phyloP scores from a whole-genome alignment of 2,113 vertebrate species.

The Protobothrops flavoviridis region DNA sequence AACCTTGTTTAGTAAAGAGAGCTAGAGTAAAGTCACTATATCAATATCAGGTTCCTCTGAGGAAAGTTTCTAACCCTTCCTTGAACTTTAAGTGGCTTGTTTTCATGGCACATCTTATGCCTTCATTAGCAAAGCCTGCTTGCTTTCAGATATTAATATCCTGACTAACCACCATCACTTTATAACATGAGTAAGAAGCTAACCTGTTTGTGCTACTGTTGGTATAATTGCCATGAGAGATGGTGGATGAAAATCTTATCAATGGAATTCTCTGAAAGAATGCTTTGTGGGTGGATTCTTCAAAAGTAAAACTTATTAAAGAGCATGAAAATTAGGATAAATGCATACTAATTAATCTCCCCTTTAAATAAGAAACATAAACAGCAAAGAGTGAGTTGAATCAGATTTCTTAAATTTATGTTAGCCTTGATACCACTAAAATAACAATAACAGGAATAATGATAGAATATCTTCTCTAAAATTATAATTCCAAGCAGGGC shows the following conservation, averaged over 20 bases:
- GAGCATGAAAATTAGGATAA: constrained; percentile 60
- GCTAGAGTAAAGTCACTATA: too few relatives aligned
- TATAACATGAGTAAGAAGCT: constrained; percentile 20
- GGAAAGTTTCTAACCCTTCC: neutral
- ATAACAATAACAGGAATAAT: constrained; percentile 10
- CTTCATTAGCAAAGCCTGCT: constrained; percentile 4
- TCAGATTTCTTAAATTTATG: constrained; percentile 52
- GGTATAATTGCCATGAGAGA: neutral
- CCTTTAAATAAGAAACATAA: constrained; percentile 49
- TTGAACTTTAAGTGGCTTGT: neutral
- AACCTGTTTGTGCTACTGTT: constrained; percentile 16
- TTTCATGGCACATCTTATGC: neutral
- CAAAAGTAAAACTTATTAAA: constrained; percentile 56
- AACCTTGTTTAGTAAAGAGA: neutral
- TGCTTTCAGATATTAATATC: constrained; percentile 35
- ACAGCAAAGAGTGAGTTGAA: constrained; percentile 52
- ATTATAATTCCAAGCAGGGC: neutral
- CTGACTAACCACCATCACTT: constrained; percentile 21
- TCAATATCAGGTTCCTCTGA: neutral
- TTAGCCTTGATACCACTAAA: constrained; percentile 36
- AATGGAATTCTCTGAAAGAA: constrained; percentile 42
- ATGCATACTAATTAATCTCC: constrained; percentile 66
- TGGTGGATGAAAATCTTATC: constrained; percentile 35
- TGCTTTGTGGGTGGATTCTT: constrained; percentile 38
- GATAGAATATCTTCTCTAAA: neutral